Conservation (phyloP, 2,888 invertebrate genomes). For the Parnassius glacialis region DNA sequence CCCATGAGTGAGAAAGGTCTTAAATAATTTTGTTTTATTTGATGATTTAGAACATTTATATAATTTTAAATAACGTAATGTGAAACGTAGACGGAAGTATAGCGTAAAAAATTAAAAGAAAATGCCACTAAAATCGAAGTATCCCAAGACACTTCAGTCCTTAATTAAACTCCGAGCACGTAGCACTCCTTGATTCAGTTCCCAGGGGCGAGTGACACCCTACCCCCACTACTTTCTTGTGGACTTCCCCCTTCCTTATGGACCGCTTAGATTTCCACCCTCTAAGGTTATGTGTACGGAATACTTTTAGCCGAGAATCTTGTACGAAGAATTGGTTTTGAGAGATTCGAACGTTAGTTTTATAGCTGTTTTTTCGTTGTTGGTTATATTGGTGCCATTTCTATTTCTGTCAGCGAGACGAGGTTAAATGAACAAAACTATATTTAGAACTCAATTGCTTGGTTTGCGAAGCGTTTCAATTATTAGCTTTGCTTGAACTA, state of each 20-base stretch:
- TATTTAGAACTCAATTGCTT: slow-evolving; percentile 23
- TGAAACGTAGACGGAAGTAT: slow-evolving; percentile 3
- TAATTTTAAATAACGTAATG: no score
- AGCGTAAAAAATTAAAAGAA: slow-evolving; percentile 59
- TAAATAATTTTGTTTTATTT: no score
- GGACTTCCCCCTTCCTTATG: slow-evolving; percentile 66
- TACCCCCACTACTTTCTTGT: slow-evolving; percentile 38
- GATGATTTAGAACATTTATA: no score
- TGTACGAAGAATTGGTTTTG: slow-evolving; percentile 75
- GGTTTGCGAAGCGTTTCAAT: slow-evolving; percentile 20
- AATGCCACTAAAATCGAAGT: slow-evolving; percentile 77
- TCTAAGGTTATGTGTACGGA: slow-evolving; percentile 72
- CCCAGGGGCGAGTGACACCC: slow-evolving; percentile 56
- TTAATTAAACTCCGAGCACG: slow-evolving; percentile 79
- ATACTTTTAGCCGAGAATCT: slow-evolving; percentile 77
- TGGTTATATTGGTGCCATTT: slow-evolving; percentile 25
- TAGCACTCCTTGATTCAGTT: slow-evolving; percentile 79
- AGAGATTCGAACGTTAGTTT: slow-evolving; percentile 71
- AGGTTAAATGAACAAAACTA: slow-evolving; percentile 15
- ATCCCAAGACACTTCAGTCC: slow-evolving; percentile 67
- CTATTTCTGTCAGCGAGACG: slow-evolving; percentile 12
- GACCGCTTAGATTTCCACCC: slow-evolving; percentile 80
- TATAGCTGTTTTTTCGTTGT: slow-evolving; percentile 42
- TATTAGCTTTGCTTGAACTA: slow-evolving; percentile 8
- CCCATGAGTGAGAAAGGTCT: no score